Base-by-base conservation (phyloP, 2,888 invertebrate species). In the Drosophila sordidapex region DNA sequence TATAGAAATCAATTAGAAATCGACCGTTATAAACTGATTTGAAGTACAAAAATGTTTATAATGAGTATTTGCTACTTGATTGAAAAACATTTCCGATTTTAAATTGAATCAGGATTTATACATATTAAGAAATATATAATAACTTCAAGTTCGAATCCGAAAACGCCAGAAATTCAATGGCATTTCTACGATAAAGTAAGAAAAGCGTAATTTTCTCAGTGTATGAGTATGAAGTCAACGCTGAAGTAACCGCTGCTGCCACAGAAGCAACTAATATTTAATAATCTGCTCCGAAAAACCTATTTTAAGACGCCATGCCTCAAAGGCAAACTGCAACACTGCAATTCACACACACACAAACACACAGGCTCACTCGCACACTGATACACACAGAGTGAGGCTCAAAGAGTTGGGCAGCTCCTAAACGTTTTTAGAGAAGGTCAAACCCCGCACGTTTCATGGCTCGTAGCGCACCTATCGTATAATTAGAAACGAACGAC, bases 401-500 rank as follows among this genome's bases (percentile, higher is more conserved):
- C 25, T 33, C 21, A 7, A 56, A 56, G 40, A 64, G 71, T 72
- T 68, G 82, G 82, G 82, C 85, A 87, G 87, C 89, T 85, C 83
- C 87, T 77, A 83, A 83, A 68, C 67, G 75, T 48, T 71, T 25
- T 62, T 66, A 61, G 87, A 87, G 88, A 88, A 88, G 88, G 88
- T 90, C 90, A 89, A 88, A 87, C 88, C 88, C 76, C 84, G 90
- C 87, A 90, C 88, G 89, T 87, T 84, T 87, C 86, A 84, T 86
- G 82, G 89, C 86, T 82, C 87, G 82, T 67, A 86, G 90, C 86
- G 87, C 89, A 90, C 90, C 89, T 89, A 87, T 86, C 85, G 86
- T 87, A 81, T 89, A 89, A 87, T 87, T 87, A 87, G 80, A 87
- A 83, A 77, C 89, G 83, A 83, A 76, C 82, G 76, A 85, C 83